Evolutionary conservation across 2,797 vertebrate species (phyloP), one percentile per base, ranked within the genome.

Genomic region (Florisuga fusca): DNA sequence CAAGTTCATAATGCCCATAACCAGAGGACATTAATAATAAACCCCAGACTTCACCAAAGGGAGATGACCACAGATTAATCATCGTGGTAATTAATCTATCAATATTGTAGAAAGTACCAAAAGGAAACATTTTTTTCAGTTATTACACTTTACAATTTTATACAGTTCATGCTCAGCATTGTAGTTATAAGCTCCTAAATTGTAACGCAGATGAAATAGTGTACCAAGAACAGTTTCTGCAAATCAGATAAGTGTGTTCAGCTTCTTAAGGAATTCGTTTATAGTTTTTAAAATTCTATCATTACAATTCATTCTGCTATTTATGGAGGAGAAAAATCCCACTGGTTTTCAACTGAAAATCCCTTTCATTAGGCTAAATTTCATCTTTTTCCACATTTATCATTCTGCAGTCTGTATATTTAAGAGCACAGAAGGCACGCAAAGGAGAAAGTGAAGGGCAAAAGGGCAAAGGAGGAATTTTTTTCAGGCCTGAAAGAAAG

Each of bases 341-440:
- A 48, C 57, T 2, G 64, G 25, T 71, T 89, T 86, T 74, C 72
- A 45, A 6, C 22, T 17, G 51, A 84, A 73, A 72, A 94, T 27
- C 67, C 66, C 57, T 20, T 38, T 43, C 73, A 46, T 91, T 54
- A 72, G 62, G 76, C 59, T 87, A 73, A 51, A 89, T 94, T 92
- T 89, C 84, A 45, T 2, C 6, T 90, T 92, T 83, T 26, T 9
- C 92, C 64, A 46, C 81, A 33, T 66, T 54, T 36, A 17, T 64
- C 67, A 12, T 63, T 67, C 55, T 26, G 36, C 80, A 55, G 14
- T 20, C 50, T 33, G 23, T 46, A 57, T 25, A 29, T 33, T 72
- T n/a, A 58, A 64, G 78, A 82, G 77, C 36, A 63, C 0, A 0
- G n/a, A 66, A 71, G 43, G 43, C 1, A 0, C 0, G 6, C 50